Percentiles rank a stretch among this genome's conserved stretches.
phyloP scores from a whole-genome alignment of 2,888 invertebrate genomes.

The Leptogaster cylindrica region DNA sequence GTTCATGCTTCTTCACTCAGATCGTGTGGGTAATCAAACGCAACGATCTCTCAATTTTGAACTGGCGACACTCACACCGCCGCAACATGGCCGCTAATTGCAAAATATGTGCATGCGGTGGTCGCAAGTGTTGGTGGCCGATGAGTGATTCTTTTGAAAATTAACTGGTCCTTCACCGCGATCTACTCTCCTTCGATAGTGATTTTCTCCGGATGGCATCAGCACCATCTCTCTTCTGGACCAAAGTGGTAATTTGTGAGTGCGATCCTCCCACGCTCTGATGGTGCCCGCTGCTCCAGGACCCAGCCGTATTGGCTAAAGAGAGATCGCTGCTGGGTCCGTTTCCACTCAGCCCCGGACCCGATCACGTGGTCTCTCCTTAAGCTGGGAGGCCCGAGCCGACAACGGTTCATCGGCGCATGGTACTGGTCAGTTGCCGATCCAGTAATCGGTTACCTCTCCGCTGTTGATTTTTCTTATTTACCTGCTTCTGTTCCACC shows the following conservation, averaged over 20 bases:
- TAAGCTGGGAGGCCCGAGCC: neutral
- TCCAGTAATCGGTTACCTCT: neutral
- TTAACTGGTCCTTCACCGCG: constrained; percentile 1
- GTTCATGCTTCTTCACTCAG: neutral
- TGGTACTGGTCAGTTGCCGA: neutral
- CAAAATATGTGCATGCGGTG: constrained; percentile 2
- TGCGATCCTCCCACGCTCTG: constrained; percentile 21
- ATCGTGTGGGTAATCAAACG: constrained; percentile 19
- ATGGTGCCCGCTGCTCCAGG: neutral
- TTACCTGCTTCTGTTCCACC: constrained; percentile 14
- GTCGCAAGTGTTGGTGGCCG: neutral
- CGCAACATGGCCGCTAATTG: constrained; percentile 3
- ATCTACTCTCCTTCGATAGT: neutral
- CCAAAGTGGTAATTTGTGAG: no score
- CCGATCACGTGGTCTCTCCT: neutral
- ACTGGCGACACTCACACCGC: constrained; percentile 6
- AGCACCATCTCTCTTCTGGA: neutral
- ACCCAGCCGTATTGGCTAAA: neutral
- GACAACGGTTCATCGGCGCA: neutral
- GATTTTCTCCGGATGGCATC: neutral
- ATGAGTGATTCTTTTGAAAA: constrained; percentile 16
- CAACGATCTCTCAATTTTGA: constrained; percentile 35
- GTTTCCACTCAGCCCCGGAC: no score
- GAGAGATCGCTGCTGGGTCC: neutral
- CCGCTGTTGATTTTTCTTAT: constrained; percentile 5